Base-by-base conservation (phyloP, 1,140 invertebrate genomes). In the Zaprionus nigranus region DNA sequence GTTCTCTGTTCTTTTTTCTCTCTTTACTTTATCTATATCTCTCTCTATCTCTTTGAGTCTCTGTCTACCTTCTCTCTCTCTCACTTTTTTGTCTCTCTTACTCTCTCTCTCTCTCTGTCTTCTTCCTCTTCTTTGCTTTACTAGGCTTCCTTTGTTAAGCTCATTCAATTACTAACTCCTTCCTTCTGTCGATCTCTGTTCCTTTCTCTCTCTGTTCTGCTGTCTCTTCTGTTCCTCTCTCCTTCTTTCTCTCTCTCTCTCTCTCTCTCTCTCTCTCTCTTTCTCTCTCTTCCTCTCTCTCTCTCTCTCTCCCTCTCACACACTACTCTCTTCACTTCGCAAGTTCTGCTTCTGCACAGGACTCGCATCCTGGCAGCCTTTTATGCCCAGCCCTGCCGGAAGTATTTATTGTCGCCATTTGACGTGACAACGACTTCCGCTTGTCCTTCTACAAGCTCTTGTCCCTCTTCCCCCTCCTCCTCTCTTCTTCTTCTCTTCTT, bases 401-500 rank as follows among this genome's bases (percentile, higher is more conserved):
- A 90, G 85, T 85, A 82, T 81, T 88, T 90, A 70, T 75, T 88
- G 84, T 90, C 81, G 75, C 81, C 84, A 90, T 88, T 90, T 63
- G 84, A 88, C 90, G 84, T 85, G 81, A 81, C 85, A 88, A 90
- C 81, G 81, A 88, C 84, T 85, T 88, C 84, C 84, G 81, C 56
- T 69, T 61, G 69, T 61, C 70, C 63, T 46, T 51, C 53, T 61
- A 26, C 20, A 17, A 22, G 40, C 64, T 40, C 15, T 6, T 40
- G 2, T 6, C 6, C 40, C 9, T 7, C 34, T 38, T 15, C 3
- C 7, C 2, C 56, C 53, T 7, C 20, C 7, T 1, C 56, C 53
- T 7, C 30, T 30, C 9, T 15, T 20, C 20, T 56, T 12, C 7
- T 53, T 49, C 5, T 1, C 20, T 1, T 20, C 20, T 20, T 11